Conservation (phyloP, 2,797 vertebrate species). For the Coregonus suidteri region DNA sequence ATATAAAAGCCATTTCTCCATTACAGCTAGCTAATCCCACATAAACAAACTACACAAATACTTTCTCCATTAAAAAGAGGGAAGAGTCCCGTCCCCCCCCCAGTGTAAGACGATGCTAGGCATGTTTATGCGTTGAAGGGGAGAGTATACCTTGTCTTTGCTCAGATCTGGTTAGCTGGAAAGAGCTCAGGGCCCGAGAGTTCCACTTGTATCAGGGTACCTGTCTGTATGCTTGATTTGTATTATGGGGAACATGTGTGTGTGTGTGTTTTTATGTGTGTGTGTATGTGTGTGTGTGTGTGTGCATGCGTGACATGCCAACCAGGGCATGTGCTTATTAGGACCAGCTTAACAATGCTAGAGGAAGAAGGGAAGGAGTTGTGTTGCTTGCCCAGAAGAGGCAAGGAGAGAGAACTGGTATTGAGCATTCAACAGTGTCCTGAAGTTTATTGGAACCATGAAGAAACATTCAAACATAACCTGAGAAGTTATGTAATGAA, state of each 20-base stretch:
- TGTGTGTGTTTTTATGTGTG: slow-evolving; percentile 6
- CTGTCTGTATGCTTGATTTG: slow-evolving; percentile 38
- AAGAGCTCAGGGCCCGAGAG: slow-evolving; percentile 53
- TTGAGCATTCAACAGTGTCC: neutral
- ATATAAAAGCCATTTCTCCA: slow-evolving; percentile 68
- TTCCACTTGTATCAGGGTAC: slow-evolving; percentile 29
- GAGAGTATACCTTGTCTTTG: slow-evolving; percentile 72
- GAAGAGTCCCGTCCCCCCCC: slow-evolving; percentile 36
- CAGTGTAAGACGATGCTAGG: slow-evolving; percentile 65
- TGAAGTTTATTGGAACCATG: neutral
- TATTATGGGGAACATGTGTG: slow-evolving; percentile 32
- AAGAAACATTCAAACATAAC: slow-evolving; percentile 1
- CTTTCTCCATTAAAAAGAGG: slow-evolving; percentile 70
- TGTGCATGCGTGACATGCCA: neutral
- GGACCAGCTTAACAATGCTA: slow-evolving; percentile 43
- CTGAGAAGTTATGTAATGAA: too few relatives aligned
- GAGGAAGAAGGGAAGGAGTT: slow-evolving; percentile 22
- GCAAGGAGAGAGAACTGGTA: neutral
- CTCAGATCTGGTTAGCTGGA: slow-evolving; percentile 50
- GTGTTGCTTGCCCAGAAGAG: neutral
- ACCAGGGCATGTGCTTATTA: slow-evolving; percentile 19
- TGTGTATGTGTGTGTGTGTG: neutral
- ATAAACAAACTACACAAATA: slow-evolving; percentile 78
- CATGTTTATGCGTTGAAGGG: slow-evolving; percentile 73
- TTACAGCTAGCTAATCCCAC: slow-evolving; percentile 66